Evolutionary conservation across 2,888 invertebrate species (phyloP).

Genomic region (Patella ulyssiponensis): DNA sequence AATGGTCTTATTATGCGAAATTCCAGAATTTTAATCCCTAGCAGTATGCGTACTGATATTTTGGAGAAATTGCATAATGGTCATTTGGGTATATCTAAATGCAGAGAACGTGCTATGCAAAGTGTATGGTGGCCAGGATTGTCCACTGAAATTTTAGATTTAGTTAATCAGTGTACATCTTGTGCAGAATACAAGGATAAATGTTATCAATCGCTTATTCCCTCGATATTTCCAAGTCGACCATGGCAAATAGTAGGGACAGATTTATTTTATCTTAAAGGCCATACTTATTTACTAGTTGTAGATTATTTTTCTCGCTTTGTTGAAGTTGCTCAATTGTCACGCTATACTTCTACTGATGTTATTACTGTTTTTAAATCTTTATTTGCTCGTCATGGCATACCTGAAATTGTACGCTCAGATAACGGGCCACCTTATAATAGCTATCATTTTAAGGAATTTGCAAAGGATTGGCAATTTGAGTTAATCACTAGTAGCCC

Average conservation of each 20-base stretch:
- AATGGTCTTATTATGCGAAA: constrained; percentile 25
- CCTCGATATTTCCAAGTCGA: constrained; percentile 37
- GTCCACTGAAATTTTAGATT: constrained; percentile 27
- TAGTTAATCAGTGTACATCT: constrained; percentile 35
- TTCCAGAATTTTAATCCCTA: constrained; percentile 6
- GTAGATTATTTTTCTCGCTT: constrained; percentile 20
- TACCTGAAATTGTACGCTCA: not conserved
- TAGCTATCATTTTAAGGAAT: not conserved
- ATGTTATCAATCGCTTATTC: constrained; percentile 38
- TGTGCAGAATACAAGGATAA: constrained; percentile 31
- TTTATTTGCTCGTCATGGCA: constrained; percentile 1
- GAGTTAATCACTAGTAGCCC: not conserved
- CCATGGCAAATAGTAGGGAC: constrained; percentile 46
- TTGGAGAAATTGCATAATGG: constrained; percentile 29
- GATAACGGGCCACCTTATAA: not conserved
- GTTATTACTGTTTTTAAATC: not conserved
- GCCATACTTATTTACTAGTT: constrained; percentile 22
- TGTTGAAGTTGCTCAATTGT: constrained; percentile 5
- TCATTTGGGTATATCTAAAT: constrained; percentile 42
- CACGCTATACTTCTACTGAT: not conserved
- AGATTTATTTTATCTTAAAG: constrained; percentile 44
- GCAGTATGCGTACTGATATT: not conserved
- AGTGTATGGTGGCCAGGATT: constrained; percentile 42
- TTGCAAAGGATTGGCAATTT: not conserved
- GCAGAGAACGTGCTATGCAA: constrained; percentile 37